phyloP scores from a whole-genome alignment of 1,140 invertebrate genomes.

The Pseudobourletiella spinata region DNA sequence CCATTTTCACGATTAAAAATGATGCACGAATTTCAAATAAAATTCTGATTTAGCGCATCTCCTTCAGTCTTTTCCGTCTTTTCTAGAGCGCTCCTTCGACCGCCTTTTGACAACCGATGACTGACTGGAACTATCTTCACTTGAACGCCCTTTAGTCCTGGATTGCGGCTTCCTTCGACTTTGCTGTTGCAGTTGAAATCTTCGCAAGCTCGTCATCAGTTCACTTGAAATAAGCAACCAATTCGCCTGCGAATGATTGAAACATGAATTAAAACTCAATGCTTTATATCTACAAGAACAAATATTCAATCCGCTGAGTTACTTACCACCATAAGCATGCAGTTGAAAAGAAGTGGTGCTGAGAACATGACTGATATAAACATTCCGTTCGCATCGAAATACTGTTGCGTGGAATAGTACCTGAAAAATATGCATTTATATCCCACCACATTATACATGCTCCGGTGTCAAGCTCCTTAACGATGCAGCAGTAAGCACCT shows the following conservation, averaged over 20 bases:
- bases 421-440: conserved; percentile 35
- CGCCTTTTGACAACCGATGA: too few relatives aligned
- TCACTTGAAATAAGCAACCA: conserved; percentile 79
- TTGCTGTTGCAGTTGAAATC: conserved; percentile 54
- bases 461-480: too few relatives aligned
- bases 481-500: too few relatives aligned
- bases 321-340: conserved; percentile 87
- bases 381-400: conserved; percentile 83
- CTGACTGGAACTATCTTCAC: too few relatives aligned
- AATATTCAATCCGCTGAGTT: conserved; percentile 1
- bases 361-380: conserved; percentile 89
- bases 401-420: conserved; percentile 66
- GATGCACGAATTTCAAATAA: too few relatives aligned
- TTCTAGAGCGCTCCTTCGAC: too few relatives aligned
- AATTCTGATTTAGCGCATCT: too few relatives aligned
- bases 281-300: neutral
- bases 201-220: conserved; percentile 69
- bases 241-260: conserved; percentile 57
- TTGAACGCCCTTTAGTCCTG: too few relatives aligned
- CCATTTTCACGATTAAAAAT: too few relatives aligned
- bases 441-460: too few relatives aligned
- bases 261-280: neutral
- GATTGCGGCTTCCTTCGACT: too few relatives aligned
- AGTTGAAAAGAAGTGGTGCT: conserved; percentile 78
- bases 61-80: too few relatives aligned